Base-by-base conservation (phyloP, 2,797 vertebrate species). In the Spinus pinus region DNA sequence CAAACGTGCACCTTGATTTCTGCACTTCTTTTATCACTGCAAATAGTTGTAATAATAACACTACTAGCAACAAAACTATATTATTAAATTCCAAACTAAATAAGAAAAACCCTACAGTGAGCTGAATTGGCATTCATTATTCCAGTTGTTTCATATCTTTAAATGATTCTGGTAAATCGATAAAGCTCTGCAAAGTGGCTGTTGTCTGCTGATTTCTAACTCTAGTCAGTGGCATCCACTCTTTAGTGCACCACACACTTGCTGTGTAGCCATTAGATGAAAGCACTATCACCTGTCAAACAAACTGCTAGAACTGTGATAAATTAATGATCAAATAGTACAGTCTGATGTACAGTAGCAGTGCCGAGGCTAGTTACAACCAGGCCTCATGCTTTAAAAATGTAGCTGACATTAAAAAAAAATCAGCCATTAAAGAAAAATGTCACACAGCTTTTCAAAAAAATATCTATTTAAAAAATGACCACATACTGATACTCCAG, bases 251-350 rank as follows among this genome's bases (percentile, higher is more conserved):
- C 97, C 97, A 97, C 96, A 94, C 97, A 97, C 98, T 97, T 97
- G 98, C 98, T 98, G 97, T 92, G 97, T 97, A 96, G 98, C 98
- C 97, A 98, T 98, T 98, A 99, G 98, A 99, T 99, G 98, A 99
- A 99, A 99, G 98, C 97, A 94, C 97, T 97, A 98, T 98, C 98
- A 99, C 98, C 99, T 99, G 98, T 99, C 99, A 99, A 98, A 99
- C 98, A 99, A 99, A 99, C 98, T 98, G 98, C 98, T 98, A 98
- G 98, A 99, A 98, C 98, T 98, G 98, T 98, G 98, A 99, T 99
- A 98, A 99, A 99, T 99, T 99, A 99, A 99, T 99, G 99, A 99
- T 99, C 99, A 99, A 99, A 99, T 98, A 97, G 97, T 97, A 98
- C 96, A 97, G 98, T 97, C 98, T 97, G 98, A 98, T 97, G 98